Base-by-base conservation (phyloP, 2,888 invertebrate genomes). In the Eugnorisma glareosa region DNA sequence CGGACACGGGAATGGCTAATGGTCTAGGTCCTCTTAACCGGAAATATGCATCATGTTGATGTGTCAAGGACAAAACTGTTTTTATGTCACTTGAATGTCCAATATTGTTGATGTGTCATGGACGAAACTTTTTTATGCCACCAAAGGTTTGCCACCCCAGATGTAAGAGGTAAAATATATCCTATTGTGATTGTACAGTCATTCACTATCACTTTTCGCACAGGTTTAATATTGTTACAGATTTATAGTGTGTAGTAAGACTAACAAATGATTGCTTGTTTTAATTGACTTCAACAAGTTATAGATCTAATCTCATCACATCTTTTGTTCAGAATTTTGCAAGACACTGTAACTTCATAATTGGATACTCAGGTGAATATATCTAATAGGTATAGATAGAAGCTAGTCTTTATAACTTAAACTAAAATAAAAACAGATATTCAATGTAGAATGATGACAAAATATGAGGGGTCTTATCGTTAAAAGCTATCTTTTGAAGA, bases 161-260 rank as follows among this genome's bases (percentile, higher is more conserved):
- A 35, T 18, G 35, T 35, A 61, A 70, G 61, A 80, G 18, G 63
- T 84, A 84, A 71, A 80, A 84, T 64, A 82, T 75, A 31, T 54
- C 51, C 82, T 59, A 75, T 82, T 82, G 84, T 82, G 28, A 57
- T 11, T 61, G 45, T 43, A 71, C 57, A 63, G 35, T 70, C 51
- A 67, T 51, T 79, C 28, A 84, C 81, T 59, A 74, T 74, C 85
- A 75, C 82, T 80, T 82, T 69, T 82, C 81, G 4, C 85, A 82
- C 70, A 75, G 35, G 7, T 75, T 35, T 77, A 57, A 79, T 84
- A 54, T 48, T 69, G 35, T 67, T 51, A 68, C 81, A 75, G 57
- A 75, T 75, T 74, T 84, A 84, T 84, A 57, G 43, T 15, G 31
- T 84, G 81, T 75, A 74, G 85, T 2, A 82, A 82, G 5, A 79